Percentiles rank a stretch among this genome's conserved stretches.
Conservation (phyloP, 2,113 vertebrate genomes). For the Macaca nemestrina region DNA sequence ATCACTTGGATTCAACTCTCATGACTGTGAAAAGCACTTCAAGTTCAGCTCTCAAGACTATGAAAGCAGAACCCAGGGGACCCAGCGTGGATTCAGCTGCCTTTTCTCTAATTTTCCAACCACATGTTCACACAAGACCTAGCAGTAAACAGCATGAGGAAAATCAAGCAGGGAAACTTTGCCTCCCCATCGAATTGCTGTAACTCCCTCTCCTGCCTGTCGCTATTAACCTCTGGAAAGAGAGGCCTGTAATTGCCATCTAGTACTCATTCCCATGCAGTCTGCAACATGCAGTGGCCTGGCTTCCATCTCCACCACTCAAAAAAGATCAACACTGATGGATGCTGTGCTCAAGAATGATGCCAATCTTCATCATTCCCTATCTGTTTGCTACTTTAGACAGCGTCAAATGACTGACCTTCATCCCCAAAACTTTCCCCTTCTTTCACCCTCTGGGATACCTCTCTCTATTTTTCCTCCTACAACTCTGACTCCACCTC, state of each 20-base stretch:
- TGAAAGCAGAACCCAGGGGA: background rate
- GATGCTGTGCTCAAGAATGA: background rate
- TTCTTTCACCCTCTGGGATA: background rate
- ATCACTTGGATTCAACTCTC: background rate
- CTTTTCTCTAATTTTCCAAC: conserved; percentile 17
- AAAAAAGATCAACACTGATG: background rate
- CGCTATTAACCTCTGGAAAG: background rate
- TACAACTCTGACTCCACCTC: background rate
- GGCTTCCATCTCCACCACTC: background rate
- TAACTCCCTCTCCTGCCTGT: background rate
- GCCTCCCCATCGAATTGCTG: background rate
- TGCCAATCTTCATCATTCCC: background rate
- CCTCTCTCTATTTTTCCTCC: background rate
- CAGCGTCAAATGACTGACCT: background rate
- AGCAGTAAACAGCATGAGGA: background rate
- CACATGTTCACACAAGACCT: background rate
- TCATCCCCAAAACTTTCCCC: background rate
- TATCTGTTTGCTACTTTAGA: background rate
- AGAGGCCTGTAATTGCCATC: background rate
- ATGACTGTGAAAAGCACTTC: background rate
- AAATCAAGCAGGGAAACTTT: background rate
- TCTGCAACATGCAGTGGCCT: background rate
- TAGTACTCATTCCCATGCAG: background rate
- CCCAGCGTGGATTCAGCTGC: background rate
- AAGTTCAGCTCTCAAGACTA: background rate